phyloP scores from a whole-genome alignment of 92 coral and sea anemone species.

The Heteractis magnifica region DNA sequence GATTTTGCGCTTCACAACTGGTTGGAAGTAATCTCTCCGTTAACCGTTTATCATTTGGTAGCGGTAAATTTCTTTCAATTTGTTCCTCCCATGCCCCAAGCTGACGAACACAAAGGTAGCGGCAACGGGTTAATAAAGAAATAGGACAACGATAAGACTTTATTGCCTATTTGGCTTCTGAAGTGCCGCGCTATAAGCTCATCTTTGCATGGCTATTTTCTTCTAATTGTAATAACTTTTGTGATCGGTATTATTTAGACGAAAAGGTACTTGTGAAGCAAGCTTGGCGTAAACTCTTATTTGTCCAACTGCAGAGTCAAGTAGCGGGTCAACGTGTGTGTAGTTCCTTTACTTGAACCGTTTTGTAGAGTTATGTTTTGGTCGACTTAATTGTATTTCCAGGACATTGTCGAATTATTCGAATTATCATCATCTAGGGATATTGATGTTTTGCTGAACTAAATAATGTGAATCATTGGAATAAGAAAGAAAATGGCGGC shows the following conservation, averaged over 20 bases:
- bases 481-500: slow-evolving; percentile 15
- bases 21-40: slow-evolving; percentile 7
- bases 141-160: slow-evolving; percentile 40
- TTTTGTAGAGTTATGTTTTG: not conserved
- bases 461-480: not conserved
- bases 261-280: not conserved
- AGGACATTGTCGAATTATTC: not conserved
- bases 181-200: slow-evolving; percentile 42
- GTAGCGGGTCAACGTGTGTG: slow-evolving; percentile 8
- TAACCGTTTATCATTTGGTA: slow-evolving; percentile 6
- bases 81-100: slow-evolving; percentile 33
- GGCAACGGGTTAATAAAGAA: slow-evolving; percentile 36
- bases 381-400: not conserved
- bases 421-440: not conserved
- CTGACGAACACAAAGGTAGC: slow-evolving; percentile 38
- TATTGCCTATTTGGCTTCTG: slow-evolving; percentile 46
- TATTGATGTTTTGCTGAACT: not conserved
- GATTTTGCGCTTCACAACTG: not conserved
- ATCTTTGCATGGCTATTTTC: slow-evolving; percentile 21
- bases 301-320: slow-evolving; percentile 34
- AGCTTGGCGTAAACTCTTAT: slow-evolving; percentile 8
- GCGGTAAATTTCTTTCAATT: slow-evolving; percentile 33
- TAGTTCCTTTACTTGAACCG: not conserved
- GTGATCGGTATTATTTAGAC: not conserved
- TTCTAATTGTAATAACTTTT: slow-evolving; percentile 27